A percentile compares a stretch with the other conserved stretches of the same genome.
phyloP scores from a whole-genome alignment of 2,888 invertebrate genomes.

The Mesodorylaimus sp. region DNA sequence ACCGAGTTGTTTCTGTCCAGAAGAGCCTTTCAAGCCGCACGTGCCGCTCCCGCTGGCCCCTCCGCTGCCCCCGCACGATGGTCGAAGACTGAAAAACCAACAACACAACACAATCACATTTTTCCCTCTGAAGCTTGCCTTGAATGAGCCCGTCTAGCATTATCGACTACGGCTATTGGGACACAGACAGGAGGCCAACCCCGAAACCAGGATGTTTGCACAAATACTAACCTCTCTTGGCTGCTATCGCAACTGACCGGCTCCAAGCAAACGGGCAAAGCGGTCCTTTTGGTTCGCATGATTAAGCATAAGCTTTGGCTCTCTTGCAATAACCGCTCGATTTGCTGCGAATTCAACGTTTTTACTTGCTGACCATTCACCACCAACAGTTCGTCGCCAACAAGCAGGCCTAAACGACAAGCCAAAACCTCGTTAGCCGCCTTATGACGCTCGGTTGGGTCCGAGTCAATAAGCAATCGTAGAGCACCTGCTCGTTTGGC shows the following conservation, averaged over 20 bases:
- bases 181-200: too few relatives aligned
- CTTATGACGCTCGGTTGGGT: not conserved
- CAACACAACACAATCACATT: not conserved
- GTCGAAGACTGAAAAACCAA: conserved; percentile 1
- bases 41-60: not conserved
- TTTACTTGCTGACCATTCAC: conserved; percentile 9
- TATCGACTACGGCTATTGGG: too few relatives aligned
- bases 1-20: too few relatives aligned
- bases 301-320: conserved; percentile 10
- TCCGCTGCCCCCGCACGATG: not conserved
- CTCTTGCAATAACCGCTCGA: conserved; percentile 11
- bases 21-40: not conserved
- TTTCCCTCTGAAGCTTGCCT: too few relatives aligned
- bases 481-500: conserved; percentile 3
- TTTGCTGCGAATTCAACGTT: conserved; percentile 1
- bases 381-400: conserved; percentile 12
- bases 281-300: conserved; percentile 9
- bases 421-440: not conserved
- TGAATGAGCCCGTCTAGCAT: too few relatives aligned
- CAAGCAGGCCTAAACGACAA: conserved; percentile 5
- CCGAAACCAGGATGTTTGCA: too few relatives aligned
- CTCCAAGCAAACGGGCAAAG: conserved; percentile 7
- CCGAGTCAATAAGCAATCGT: not conserved
- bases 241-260: not conserved
- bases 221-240: conserved; percentile 3